These are phyloP conservation scores for Hiodon alosoides DNA, from an alignment of 2,113 vertebrate genomes.

Conservation along the genomic window DNA sequence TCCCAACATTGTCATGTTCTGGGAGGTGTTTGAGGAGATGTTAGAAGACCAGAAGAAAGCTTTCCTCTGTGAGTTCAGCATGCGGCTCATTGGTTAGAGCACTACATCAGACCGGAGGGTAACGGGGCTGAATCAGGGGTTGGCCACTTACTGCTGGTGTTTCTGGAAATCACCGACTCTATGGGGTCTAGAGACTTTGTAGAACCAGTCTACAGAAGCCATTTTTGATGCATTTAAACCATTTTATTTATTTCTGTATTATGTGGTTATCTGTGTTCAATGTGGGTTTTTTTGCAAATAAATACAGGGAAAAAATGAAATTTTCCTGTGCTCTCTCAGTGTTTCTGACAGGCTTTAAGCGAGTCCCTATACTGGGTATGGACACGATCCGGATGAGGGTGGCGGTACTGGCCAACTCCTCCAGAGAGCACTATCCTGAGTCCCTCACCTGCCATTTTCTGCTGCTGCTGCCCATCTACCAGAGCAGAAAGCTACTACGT, in stretches of 20 bases:
- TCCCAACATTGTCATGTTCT: slow-evolving; percentile 66
- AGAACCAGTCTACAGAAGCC: too few species aligned
- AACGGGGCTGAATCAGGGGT: background rate
- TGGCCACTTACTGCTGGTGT: background rate
- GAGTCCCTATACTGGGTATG: slow-evolving; percentile 59
- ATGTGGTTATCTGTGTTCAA: too few species aligned
- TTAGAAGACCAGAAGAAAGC: slow-evolving; percentile 59
- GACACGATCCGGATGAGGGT: slow-evolving; percentile 56
- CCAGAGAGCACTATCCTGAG: slow-evolving; percentile 56
- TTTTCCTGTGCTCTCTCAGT: slow-evolving; percentile 43
- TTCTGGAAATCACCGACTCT: too few species aligned
- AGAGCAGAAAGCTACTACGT: slow-evolving; percentile 47
- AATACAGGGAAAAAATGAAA: too few species aligned
- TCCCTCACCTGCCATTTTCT: slow-evolving; percentile 54
- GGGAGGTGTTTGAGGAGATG: slow-evolving; percentile 69
- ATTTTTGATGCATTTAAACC: too few species aligned
- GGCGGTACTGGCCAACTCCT: slow-evolving; percentile 22
- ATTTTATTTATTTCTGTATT: too few species aligned
- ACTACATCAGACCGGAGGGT: background rate
- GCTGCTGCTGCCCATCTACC: slow-evolving; percentile 61
- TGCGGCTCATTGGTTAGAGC: background rate
- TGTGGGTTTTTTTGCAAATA: too few species aligned
- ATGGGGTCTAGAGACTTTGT: too few species aligned
- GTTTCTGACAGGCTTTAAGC: slow-evolving; percentile 68
- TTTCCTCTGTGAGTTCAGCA: slow-evolving; percentile 66